Base-by-base conservation (phyloP, 2,113 vertebrate species). In the Atherinomorus stipes region DNA sequence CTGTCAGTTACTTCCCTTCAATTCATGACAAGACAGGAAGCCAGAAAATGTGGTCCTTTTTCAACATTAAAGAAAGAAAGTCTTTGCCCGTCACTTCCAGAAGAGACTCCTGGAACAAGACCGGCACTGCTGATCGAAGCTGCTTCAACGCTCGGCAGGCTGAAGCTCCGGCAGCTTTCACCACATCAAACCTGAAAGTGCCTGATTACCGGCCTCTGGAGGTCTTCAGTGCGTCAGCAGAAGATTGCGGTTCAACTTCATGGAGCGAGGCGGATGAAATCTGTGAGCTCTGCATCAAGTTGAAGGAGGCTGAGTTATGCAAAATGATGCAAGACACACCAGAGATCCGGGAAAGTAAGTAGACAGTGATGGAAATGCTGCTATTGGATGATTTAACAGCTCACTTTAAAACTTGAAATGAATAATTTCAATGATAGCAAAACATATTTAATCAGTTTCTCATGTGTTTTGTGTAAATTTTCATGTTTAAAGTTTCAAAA, bases 241-340 rank as follows among this genome's bases (percentile, higher is more conserved):
- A 59, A 12, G 70, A 34, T 22, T 28, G 5, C 0, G 53, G 52
- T 25, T 2, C n/a, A 2, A 28, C 58, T 0, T 11, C 58, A 0
- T 37, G 40, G 67, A 71, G 68, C 42, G 72, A 80, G 40, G 76
- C 1, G 0, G 82, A 87, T 0, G 75, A 84, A 4, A 56, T 80
- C 22, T 79, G 71, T 11, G 75, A 85, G 57, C 52, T 85, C 31
- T 22, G 1, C 57, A 74, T 79, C 64, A 71, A 25, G 2, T 16
- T 85, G 47, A 87, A 82, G 25, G 82, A 87, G 64, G 40, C 64
- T 0, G 81, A 82, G 78, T 7, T 87, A 12, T 1, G 45, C 64
- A 12, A 67, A 28, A 71, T 87, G 76, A 80, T 82, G 8, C 68
- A 7, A 51, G 78, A 74, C 31, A 42, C 54, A 0, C 11, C 31